Percentiles rank a stretch among this genome's conserved stretches.
phyloP scores from a whole-genome alignment of 1,140 invertebrate species.

The Nasonia vitripennis region DNA sequence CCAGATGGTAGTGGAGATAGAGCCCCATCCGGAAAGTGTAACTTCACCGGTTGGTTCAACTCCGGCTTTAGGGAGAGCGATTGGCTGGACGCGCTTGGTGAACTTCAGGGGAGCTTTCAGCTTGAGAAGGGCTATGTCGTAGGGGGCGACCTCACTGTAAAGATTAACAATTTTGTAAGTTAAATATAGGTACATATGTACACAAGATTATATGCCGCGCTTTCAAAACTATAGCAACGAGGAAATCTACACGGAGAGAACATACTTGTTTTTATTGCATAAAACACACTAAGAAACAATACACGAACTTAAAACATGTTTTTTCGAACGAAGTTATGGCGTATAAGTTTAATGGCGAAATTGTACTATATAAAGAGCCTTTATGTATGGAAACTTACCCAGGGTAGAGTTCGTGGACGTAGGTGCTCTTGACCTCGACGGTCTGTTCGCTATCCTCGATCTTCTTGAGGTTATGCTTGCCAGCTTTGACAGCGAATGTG shows the following conservation, averaged over 20 bases:
- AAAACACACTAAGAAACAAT: no score
- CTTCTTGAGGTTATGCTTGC: constrained; percentile 59
- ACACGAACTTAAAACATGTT: no score
- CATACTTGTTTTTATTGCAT: no score
- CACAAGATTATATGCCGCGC: no score
- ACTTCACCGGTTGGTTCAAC: constrained; percentile 67
- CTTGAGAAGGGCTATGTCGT: constrained; percentile 80
- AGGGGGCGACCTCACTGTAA: constrained; percentile 70
- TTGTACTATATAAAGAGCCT: no score
- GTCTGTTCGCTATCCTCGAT: constrained; percentile 72
- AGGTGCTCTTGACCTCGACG: constrained; percentile 64
- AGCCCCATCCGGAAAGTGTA: constrained; percentile 75
- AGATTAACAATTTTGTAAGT: constrained; percentile 1
- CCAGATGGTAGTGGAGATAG: constrained; percentile 56
- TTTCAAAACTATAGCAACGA: no score
- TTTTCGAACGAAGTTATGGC: no score
- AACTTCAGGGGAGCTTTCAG: constrained; percentile 75
- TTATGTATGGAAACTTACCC: constrained; percentile 63
- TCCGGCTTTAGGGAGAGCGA: constrained; percentile 71
- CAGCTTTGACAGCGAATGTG: constrained; percentile 59
- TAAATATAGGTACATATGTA: no score
- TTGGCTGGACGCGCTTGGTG: constrained; percentile 75
- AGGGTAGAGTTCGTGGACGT: constrained; percentile 73
- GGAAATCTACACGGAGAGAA: no score
- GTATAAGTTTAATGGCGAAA: no score